A percentile compares a stretch with the other conserved stretches of the same genome.
These are phyloP conservation scores for Drymodes brunneopygia DNA, from an alignment of 2,113 vertebrate species.

Conservation along the genomic window DNA sequence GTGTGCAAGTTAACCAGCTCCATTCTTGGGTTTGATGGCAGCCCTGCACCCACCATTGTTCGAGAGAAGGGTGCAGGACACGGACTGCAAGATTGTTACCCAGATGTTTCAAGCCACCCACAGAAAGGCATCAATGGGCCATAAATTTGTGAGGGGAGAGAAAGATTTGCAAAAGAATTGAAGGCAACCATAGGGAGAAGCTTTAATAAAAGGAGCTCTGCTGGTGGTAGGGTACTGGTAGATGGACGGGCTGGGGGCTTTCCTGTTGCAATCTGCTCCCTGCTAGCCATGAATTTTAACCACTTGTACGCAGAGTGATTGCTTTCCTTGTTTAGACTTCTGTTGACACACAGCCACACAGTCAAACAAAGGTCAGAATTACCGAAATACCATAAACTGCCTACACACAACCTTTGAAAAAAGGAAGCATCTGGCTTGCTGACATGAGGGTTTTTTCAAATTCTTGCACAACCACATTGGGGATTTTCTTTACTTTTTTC, in stretches of 20 bases:
- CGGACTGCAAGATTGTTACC: slow-evolving; percentile 3
- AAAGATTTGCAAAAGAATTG: slow-evolving; percentile 69
- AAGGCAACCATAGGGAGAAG: slow-evolving; percentile 17
- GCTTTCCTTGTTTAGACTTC: slow-evolving; percentile 15
- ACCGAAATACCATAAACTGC: background rate
- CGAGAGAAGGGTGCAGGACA: background rate
- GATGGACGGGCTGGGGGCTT: background rate
- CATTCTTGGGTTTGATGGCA: background rate
- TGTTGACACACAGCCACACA: background rate
- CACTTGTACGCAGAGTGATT: background rate
- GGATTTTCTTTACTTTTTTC: background rate
- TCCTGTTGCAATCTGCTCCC: slow-evolving; percentile 36
- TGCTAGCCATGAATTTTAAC: slow-evolving; percentile 56
- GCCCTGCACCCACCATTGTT: background rate
- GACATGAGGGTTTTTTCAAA: background rate
- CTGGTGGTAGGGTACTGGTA: slow-evolving; percentile 40
- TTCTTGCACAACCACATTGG: background rate
- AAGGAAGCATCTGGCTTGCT: background rate
- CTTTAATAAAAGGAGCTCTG: slow-evolving; percentile 45
- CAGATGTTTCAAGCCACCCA: slow-evolving; percentile 67
- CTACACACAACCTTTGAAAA: background rate
- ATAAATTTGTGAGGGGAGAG: slow-evolving; percentile 61
- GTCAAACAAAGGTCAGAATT: background rate
- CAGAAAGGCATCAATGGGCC: slow-evolving; percentile 53
- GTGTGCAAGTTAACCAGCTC: background rate